phyloP scores from a whole-genome alignment of 2,113 vertebrate species.

The Ariopsis seemanni region DNA sequence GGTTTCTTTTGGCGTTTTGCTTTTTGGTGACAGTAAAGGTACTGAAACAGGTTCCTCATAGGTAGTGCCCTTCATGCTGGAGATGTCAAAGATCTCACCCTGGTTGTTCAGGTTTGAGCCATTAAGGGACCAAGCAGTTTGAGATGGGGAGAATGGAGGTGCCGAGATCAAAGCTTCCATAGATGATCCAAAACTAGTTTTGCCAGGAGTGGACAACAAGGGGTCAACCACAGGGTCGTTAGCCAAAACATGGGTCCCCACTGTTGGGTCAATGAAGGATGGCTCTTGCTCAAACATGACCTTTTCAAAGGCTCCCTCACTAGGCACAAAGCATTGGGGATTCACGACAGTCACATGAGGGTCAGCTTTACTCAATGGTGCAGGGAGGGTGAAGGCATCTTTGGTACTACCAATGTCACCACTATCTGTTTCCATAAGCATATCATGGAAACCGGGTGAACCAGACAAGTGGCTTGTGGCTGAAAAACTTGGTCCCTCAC shows the following conservation, averaged over 20 bases:
- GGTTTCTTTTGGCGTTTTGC: slow-evolving; percentile 52
- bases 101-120: slow-evolving; percentile 59
- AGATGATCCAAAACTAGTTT: slow-evolving; percentile 36
- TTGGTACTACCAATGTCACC: slow-evolving; percentile 40
- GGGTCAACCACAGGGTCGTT: slow-evolving; percentile 51
- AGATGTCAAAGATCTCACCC: slow-evolving; percentile 58
- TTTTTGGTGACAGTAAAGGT: slow-evolving; percentile 50
- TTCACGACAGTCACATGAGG: slow-evolving; percentile 18
- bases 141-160: slow-evolving; percentile 66
- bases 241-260: slow-evolving; percentile 25
- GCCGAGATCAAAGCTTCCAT: slow-evolving; percentile 64
- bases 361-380: slow-evolving; percentile 30
- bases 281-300: slow-evolving; percentile 56
- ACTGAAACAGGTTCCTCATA: slow-evolving; percentile 61
- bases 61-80: slow-evolving; percentile 53
- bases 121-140: slow-evolving; percentile 67
- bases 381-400: slow-evolving; percentile 47
- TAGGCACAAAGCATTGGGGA: slow-evolving; percentile 26
- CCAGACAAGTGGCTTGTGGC: slow-evolving; percentile 37
- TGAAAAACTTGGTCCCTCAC: slow-evolving; percentile 24
- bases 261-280: slow-evolving; percentile 47
- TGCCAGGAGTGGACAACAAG: slow-evolving; percentile 58
- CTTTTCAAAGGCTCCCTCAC: slow-evolving; percentile 57
- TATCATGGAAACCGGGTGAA: slow-evolving; percentile 46
- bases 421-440: slow-evolving; percentile 60